Base-by-base conservation (phyloP, 1,140 invertebrate species). In the Nebria ingens region DNA sequence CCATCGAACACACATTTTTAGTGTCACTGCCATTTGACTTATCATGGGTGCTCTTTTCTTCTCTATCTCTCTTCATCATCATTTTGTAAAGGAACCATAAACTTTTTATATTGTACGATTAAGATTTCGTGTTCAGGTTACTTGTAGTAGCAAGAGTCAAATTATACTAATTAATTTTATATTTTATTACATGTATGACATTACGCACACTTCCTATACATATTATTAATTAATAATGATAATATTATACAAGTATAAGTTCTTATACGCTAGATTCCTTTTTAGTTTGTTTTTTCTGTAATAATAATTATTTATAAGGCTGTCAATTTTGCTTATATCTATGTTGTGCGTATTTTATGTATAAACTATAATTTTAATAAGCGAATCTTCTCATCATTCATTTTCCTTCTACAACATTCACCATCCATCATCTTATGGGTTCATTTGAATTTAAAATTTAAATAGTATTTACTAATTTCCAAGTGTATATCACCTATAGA, bases 301-400 rank as follows among this genome's bases (percentile, higher is more conserved):
- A 17, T 45, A 45, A 45, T 45, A 45, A 45, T n/a, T n/a, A n/a
- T 45, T 45, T 45, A 45, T 45, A 45, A 45, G 40, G 40, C 40
- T 45, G 40, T 45, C 40, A 45, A 45, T 45, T 45, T 45, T 45
- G 40, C 40, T 45, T 45, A 45, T 17, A 45, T 45, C 40, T 45
- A 45, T 45, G 40, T 45, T 45, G 40, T 45, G 40, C 40, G 40
- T 45, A 45, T 45, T 45, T 45, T 45, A 45, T 45, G 40, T 45
- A 45, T 45, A 45, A 45, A 45, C 40, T 45, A 45, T 45, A 45
- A 17, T 45, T 45, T 45, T 45, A 45, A 12, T 45, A 45, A 45
- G 40, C 40, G 40, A 45, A 45, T 17, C 6, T 45, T 45, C 17
- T 9, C 17, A 4, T 45, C 15, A 12, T 45, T 11, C 4, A 12